Conservation (phyloP, 2,113 vertebrate genomes). For the Anhinga rufa region DNA sequence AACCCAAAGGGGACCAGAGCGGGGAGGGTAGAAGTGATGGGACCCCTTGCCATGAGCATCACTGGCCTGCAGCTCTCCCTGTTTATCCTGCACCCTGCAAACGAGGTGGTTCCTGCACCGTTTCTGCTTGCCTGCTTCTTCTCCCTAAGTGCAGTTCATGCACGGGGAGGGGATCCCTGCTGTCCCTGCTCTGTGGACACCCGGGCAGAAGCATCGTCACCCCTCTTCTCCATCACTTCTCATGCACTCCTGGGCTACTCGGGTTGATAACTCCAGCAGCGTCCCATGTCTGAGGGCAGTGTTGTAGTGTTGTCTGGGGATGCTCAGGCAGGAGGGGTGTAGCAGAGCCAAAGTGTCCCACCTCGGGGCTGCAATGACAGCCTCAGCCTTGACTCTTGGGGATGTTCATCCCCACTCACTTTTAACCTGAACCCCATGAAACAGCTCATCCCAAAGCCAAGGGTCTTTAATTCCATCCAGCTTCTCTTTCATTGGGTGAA, state of each 20-base stretch:
- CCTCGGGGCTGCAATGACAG: background rate
- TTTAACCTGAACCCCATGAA: background rate
- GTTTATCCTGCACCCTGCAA: background rate
- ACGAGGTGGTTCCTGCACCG: fast-evolving
- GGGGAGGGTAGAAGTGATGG: background rate
- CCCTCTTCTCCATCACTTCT: background rate
- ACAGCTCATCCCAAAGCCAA: background rate
- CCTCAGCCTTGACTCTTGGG: background rate
- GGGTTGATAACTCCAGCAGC: fast-evolving
- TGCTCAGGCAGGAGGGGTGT: background rate
- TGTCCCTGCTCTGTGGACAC: background rate
- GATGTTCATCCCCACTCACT: fast-evolving
- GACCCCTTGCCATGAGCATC: fast-evolving
- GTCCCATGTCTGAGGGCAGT: background rate
- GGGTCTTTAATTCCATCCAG: background rate
- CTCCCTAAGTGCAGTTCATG: background rate
- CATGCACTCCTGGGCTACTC: background rate
- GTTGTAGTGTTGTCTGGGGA: background rate
- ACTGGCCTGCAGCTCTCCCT: background rate
- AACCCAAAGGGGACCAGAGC: background rate
- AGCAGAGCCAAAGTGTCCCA: background rate
- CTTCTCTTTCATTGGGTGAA: background rate
- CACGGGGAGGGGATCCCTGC: background rate
- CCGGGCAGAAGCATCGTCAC: fast-evolving
- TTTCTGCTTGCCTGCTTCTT: background rate